Evolutionary conservation across 2,888 invertebrate genomes (phyloP).

Genomic region (Microplitis deprimator): DNA sequence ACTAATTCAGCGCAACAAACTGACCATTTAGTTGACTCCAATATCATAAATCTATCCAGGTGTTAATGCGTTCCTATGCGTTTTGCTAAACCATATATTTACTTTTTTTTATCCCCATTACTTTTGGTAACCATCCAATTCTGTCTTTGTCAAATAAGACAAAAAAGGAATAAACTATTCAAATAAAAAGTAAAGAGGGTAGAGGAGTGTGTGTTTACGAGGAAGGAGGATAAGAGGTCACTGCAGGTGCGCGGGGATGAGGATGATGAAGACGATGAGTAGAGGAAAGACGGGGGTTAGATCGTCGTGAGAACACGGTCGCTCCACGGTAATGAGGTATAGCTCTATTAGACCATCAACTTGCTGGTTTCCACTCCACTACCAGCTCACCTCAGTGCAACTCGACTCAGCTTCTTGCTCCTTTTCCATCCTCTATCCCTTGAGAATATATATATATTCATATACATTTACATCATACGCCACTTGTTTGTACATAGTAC

Average conservation of each 20-base stretch:
- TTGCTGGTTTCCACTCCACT: slow-evolving; percentile 32
- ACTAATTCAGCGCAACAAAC: slow-evolving; percentile 14
- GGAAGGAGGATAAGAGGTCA: slow-evolving; percentile 29
- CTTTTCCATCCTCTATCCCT: slow-evolving; percentile 18
- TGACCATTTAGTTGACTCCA: slow-evolving; percentile 52
- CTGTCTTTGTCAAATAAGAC: slow-evolving; percentile 44
- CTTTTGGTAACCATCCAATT: slow-evolving; percentile 45
- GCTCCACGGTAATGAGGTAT: slow-evolving; percentile 59
- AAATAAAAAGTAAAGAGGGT: background rate
- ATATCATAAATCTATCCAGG: slow-evolving; percentile 69
- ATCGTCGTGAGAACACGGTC: slow-evolving; percentile 61
- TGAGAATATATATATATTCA: background rate
- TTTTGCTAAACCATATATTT: slow-evolving; percentile 48
- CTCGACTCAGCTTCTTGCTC: slow-evolving; percentile 4
- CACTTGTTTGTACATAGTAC: background rate
- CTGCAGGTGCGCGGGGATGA: slow-evolving; percentile 13
- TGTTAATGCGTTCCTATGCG: slow-evolving; percentile 69
- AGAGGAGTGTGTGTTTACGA: slow-evolving; percentile 20
- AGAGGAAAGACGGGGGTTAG: slow-evolving; percentile 48
- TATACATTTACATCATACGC: background rate
- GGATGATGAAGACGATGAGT: slow-evolving; percentile 51
- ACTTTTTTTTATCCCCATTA: slow-evolving; percentile 43
- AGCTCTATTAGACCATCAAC: slow-evolving; percentile 59
- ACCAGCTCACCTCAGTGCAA: too few relatives aligned
- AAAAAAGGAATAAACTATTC: background rate